Evolutionary conservation across 2,888 invertebrate genomes (phyloP), one percentile per base, ranked within the genome.

Genomic region (Troides oblongomaculatus): DNA sequence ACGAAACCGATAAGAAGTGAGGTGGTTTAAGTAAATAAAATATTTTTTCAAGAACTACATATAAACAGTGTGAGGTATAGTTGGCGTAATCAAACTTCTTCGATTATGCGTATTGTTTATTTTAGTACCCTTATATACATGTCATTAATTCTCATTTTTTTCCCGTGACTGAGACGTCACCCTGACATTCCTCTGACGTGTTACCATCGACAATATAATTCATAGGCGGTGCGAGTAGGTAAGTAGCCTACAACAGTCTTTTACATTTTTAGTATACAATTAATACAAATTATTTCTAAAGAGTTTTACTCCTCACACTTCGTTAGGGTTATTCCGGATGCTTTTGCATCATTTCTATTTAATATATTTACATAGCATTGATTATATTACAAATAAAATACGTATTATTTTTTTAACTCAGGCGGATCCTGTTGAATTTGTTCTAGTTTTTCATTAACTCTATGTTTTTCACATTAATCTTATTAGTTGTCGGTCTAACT

Each of bases 381-480:
- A 18, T 36, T 60, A 21, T 46, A 46, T 46, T 14, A 46, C 46
- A 46, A 46, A 14, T 14, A 14, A 10, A 46, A 46, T 46, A 14
- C 14, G 2, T 46, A 64, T 36, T 57, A 46, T 59, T 74, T 64
- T 62, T 80, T 53, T 7, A 53, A n/a, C 14, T 7, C 14, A n/a
- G n/a, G 50, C 50, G 50, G 50, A 17, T 50, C 50, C 17, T 14
- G 14, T 50, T 53, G 6, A 8, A n/a, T 7, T 1, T n/a, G 18
- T 6, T 53, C 53, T 76, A 90, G 77, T 92, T 92, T 73, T 92
- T 92, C 92, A 92, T 92, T 73, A 91, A 78, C 78, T 92, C 92
- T 74, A 92, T 92, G 79, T 92, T 92, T 74, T 92, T 92, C 4
- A 92, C 92, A 74, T 92, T 92, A 66, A 92, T 92, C 75, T 92